Conservation (phyloP, 2,888 invertebrate species). For the Drosophila niveifrons region DNA sequence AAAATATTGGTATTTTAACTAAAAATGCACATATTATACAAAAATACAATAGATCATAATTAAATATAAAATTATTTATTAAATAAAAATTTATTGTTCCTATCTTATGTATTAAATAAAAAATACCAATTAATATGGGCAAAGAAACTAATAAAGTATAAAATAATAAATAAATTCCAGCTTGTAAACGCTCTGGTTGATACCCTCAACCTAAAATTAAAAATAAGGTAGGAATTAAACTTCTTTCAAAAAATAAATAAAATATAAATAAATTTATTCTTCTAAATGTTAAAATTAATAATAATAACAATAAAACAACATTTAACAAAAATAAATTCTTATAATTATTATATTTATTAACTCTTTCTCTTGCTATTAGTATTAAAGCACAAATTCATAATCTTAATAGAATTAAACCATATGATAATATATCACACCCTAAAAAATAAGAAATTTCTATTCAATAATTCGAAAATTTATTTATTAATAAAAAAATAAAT, state of each 20-base stretch:
- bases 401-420: constrained; percentile 87
- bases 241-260: too few relatives aligned
- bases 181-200: constrained; percentile 1
- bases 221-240: neutral
- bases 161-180: constrained; percentile 88
- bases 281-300: too few relatives aligned
- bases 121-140: constrained; percentile 84
- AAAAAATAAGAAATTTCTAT: constrained; percentile 77
- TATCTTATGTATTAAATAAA: constrained; percentile 79
- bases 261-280: too few relatives aligned
- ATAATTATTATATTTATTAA: constrained; percentile 1
- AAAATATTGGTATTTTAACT: constrained; percentile 86
- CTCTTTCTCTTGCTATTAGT: constrained; percentile 86
- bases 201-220: neutral
- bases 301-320: neutral
- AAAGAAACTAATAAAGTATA: constrained; percentile 86
- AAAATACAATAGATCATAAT: constrained; percentile 86
- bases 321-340: constrained; percentile 3
- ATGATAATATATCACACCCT: constrained; percentile 87
- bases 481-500: constrained; percentile 86
- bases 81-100: constrained; percentile 87
- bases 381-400: constrained; percentile 88
- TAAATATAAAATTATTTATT: constrained; percentile 85
- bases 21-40: constrained; percentile 88
- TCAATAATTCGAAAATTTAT: constrained; percentile 61